phyloP scores from a whole-genome alignment of 2,888 invertebrate species.

The Cephus spinipes region DNA sequence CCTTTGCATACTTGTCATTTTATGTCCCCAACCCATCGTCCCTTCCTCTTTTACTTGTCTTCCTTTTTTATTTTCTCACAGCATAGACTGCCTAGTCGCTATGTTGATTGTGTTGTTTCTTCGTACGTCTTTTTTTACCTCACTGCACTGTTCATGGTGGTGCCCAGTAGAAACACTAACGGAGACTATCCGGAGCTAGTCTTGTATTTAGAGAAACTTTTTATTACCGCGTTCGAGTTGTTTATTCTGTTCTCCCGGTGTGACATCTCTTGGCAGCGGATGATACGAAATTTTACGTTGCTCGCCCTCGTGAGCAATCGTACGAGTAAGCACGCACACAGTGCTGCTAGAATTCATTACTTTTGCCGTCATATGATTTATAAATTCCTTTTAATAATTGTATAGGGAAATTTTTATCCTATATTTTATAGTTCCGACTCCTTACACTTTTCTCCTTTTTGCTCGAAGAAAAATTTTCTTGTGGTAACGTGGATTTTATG shows the following conservation, averaged over 20 bases:
- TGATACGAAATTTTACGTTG: not conserved
- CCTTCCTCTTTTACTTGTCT: not conserved
- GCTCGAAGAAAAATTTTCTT: not conserved
- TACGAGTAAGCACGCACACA: not conserved
- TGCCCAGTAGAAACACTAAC: not conserved
- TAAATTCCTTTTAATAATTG: not conserved
- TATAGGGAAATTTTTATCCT: not conserved
- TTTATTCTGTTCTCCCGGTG: not conserved
- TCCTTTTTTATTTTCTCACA: not conserved
- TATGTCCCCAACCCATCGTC: not conserved
- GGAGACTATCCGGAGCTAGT: not conserved
- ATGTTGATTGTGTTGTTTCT: conserved; percentile 14
- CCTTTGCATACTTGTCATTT: not conserved
- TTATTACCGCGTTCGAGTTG: not conserved
- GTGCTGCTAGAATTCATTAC: not conserved
- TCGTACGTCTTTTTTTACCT: conserved; percentile 18
- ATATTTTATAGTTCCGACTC: not conserved
- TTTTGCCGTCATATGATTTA: not conserved
- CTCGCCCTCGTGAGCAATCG: not conserved
- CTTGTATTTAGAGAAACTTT: not conserved
- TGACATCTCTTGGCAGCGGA: not conserved
- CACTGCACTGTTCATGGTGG: not conserved
- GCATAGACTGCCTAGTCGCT: not conserved
- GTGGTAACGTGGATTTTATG: not conserved
- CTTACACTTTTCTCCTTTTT: not conserved